A percentile compares a stretch with the other conserved stretches of the same genome.
phyloP scores from a whole-genome alignment of 2,888 invertebrate species.

The Peribatodes rhomboidaria region DNA sequence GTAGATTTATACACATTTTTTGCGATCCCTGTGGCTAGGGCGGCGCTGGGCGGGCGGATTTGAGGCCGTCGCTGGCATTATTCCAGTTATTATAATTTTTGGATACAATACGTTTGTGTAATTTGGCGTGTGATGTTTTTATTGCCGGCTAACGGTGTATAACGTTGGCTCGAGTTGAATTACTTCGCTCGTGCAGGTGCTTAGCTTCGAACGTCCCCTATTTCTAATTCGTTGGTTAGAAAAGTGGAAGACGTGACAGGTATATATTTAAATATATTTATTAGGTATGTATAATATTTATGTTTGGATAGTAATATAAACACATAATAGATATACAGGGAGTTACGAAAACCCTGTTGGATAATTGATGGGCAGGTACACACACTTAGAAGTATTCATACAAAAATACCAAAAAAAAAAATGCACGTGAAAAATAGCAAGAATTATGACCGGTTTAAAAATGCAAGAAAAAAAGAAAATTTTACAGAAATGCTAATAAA shows the following conservation, averaged over 20 bases:
- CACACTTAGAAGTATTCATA: too few species aligned
- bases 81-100: slow-evolving; percentile 46
- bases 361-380: too few species aligned
- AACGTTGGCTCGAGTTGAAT: slow-evolving; percentile 14
- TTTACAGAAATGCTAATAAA: too few species aligned
- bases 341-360: too few species aligned
- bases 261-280: too few species aligned
- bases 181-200: background rate
- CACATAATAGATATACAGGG: too few species aligned
- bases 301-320: too few species aligned
- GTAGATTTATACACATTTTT: slow-evolving; percentile 56
- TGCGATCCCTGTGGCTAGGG: slow-evolving; percentile 41
- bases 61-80: slow-evolving; percentile 44
- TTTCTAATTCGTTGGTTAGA: background rate
- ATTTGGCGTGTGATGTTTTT: slow-evolving; percentile 41
- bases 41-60: slow-evolving; percentile 29
- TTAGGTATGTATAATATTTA: too few species aligned
- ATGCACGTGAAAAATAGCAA: too few species aligned
- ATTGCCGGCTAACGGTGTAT: slow-evolving; percentile 36
- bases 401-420: too few species aligned
- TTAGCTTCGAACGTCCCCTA: background rate
- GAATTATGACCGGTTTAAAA: too few species aligned
- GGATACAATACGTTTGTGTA: slow-evolving; percentile 39
- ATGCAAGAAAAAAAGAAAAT: too few species aligned
- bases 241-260: background rate